These are phyloP conservation scores for Hydra vulgaris DNA, from an alignment of 30 jellyfish, hydroid and myxozoan species.

Conservation along the genomic window DNA sequence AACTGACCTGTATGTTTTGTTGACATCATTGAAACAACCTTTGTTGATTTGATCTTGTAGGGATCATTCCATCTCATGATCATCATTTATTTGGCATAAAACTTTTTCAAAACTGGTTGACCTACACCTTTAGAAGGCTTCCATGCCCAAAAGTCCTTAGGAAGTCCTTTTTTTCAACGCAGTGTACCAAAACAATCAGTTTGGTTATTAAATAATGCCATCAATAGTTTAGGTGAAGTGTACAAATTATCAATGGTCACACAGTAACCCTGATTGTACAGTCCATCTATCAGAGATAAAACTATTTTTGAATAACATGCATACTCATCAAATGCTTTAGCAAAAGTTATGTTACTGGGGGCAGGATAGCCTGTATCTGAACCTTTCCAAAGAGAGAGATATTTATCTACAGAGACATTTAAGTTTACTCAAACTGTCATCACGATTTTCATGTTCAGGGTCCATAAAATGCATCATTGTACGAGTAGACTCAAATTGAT, in stretches of 20 bases:
- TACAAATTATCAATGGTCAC: slow-evolving; percentile 25
- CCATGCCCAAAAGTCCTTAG: slow-evolving; percentile 18
- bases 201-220: background rate
- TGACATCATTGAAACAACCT: slow-evolving; percentile 14
- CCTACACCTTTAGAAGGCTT: slow-evolving; percentile 21
- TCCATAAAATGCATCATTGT: background rate
- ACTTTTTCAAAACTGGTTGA: slow-evolving; percentile 19
- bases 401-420: background rate
- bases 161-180: slow-evolving; percentile 5
- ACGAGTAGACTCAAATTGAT: too few relatives aligned
- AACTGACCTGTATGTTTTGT: background rate
- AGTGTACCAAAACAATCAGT: slow-evolving; percentile 28
- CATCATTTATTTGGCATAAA: background rate
- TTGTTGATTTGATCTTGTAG: background rate
- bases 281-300: slow-evolving; percentile 7
- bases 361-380: too few relatives aligned
- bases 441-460: background rate
- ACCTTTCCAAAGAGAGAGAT: slow-evolving; percentile 1
- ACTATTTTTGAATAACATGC: slow-evolving; percentile 1
- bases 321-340: background rate
- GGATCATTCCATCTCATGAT: slow-evolving; percentile 20
- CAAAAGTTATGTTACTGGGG: background rate
- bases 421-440: background rate
- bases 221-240: slow-evolving; percentile 17
- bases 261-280: background rate